Evolutionary conservation across 2,888 invertebrate genomes (phyloP).

Genomic region (Philonicus albiceps): DNA sequence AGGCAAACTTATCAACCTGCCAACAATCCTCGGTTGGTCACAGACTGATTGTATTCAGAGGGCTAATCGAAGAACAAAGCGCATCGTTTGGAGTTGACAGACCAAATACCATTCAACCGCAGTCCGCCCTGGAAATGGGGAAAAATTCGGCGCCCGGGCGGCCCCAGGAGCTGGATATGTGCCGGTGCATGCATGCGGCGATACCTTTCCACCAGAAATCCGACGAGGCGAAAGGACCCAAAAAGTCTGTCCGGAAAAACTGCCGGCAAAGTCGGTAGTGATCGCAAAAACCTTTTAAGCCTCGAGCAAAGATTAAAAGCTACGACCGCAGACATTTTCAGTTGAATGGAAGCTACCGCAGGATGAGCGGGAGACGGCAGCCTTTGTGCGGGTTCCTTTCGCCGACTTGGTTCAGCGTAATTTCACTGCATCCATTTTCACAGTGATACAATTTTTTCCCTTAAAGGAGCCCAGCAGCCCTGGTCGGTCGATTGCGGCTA

Average conservation of each 20-base stretch:
- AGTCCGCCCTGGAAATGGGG: background rate
- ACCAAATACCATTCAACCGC: constrained; percentile 26
- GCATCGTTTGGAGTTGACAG: constrained; percentile 21
- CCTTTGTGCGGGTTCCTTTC: constrained; percentile 39
- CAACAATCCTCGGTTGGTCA: constrained; percentile 3
- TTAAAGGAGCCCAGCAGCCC: background rate
- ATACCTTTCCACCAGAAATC: constrained; percentile 3
- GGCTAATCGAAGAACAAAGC: constrained; percentile 39
- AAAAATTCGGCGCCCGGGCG: background rate
- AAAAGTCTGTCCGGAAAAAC: constrained; percentile 15
- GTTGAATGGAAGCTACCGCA: constrained; percentile 53
- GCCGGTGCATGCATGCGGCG: background rate
- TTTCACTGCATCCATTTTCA: constrained; percentile 25
- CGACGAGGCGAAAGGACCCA: background rate
- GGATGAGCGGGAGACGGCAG: constrained; percentile 41
- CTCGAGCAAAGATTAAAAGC: constrained; percentile 52
- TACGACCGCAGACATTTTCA: constrained; percentile 53
- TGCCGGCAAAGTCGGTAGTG: constrained; percentile 16
- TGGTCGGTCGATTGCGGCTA: background rate
- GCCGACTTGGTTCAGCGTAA: background rate
- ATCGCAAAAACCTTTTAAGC: constrained; percentile 46
- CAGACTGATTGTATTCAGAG: constrained; percentile 3
- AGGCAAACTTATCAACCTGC: constrained; percentile 12
- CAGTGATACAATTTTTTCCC: background rate
- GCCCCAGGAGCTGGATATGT: background rate